A percentile compares a stretch with the other conserved stretches of the same genome.
Conservation (phyloP, 2,113 vertebrate species). For the Perccottus glenii region DNA sequence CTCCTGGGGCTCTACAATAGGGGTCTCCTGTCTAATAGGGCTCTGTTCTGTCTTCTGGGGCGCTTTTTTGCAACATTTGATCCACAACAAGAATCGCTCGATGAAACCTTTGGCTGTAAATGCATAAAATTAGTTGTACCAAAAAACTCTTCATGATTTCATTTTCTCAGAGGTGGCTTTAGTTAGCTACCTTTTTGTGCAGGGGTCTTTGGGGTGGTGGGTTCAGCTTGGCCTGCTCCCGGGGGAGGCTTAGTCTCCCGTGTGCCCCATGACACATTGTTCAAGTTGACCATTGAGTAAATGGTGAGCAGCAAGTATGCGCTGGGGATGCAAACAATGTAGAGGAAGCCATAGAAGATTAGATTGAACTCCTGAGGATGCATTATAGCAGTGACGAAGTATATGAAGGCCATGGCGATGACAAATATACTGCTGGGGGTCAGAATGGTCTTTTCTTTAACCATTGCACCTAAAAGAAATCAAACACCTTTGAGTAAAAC, state of each 20-base stretch:
- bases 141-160: not conserved
- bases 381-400: conserved; percentile 54
- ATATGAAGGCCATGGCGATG: conserved; percentile 47
- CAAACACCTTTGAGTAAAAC: not conserved
- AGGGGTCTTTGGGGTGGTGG: not conserved
- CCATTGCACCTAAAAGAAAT: conserved; percentile 48
- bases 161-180: not conserved
- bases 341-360: conserved; percentile 71
- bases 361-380: conserved; percentile 67
- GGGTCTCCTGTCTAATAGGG: not conserved
- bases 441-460: conserved; percentile 60
- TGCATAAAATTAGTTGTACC: not conserved
- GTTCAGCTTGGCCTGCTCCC: not conserved
- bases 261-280: conserved; percentile 80
- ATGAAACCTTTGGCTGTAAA: conserved; percentile 17
- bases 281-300: conserved; percentile 80
- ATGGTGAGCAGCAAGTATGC: conserved; percentile 78
- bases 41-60: not conserved
- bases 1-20: not conserved
- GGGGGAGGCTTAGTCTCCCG: conserved; percentile 53
- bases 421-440: conserved; percentile 73
- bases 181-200: conserved; percentile 40
- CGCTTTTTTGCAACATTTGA: conserved; percentile 50
- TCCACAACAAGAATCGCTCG: not conserved
- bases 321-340: conserved; percentile 74